Evolutionary conservation across 92 coral and sea anemone genomes (phyloP).

Genomic region (Porites divaricata): DNA sequence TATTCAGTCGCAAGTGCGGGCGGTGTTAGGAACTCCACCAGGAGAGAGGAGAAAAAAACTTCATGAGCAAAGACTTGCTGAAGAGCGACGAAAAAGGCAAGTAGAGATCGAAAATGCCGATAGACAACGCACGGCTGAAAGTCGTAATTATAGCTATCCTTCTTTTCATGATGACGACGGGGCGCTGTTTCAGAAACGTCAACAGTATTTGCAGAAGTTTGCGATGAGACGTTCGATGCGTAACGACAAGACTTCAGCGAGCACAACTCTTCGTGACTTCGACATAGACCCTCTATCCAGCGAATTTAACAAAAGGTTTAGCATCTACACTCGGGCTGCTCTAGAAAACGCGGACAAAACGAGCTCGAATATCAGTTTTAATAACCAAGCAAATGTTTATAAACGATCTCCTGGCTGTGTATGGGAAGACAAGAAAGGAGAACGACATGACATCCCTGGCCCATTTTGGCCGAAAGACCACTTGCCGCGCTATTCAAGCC

Average conservation of each 20-base stretch:
- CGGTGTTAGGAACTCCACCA: conserved; percentile 91
- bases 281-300: conserved; percentile 68
- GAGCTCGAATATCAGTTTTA: conserved; percentile 4
- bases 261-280: conserved; percentile 5
- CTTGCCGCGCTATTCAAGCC: conserved; percentile 78
- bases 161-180: conserved; percentile 64
- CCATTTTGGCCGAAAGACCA: conserved; percentile 97
- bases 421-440: conserved; percentile 78
- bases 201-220: conserved; percentile 67
- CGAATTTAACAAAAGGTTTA: conserved; percentile 65
- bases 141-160: conserved; percentile 38
- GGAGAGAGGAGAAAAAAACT: conserved; percentile 73
- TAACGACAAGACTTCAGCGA: neutral
- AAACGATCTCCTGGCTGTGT: conserved; percentile 62
- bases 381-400: conserved; percentile 37
- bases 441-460: conserved; percentile 71
- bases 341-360: conserved; percentile 57
- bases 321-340: conserved; percentile 79
- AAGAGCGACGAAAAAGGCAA: conserved; percentile 59
- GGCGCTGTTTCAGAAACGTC: conserved; percentile 63
- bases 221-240: conserved; percentile 63
- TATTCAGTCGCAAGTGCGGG: conserved; percentile 88
- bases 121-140: conserved; percentile 32
- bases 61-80: conserved; percentile 64
- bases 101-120: conserved; percentile 22